Evolutionary conservation across 2,888 invertebrate genomes (phyloP).

Genomic region (Thysanoteuthis rhombus): DNA sequence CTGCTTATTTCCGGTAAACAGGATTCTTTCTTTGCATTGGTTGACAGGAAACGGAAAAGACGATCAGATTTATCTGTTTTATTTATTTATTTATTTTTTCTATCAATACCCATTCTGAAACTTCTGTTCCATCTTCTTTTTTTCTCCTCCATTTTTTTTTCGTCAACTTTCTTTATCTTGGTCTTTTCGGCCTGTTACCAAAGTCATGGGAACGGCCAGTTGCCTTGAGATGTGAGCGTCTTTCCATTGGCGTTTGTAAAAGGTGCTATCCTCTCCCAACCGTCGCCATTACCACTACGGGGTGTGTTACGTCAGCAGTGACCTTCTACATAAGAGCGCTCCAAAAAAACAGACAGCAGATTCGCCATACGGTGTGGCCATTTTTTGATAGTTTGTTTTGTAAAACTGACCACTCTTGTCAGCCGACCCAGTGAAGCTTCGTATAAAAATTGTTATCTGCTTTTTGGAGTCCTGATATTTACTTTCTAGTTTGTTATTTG

Average conservation of each 20-base stretch:
- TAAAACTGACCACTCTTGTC: not conserved
- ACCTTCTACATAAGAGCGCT: not conserved
- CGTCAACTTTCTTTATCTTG: not conserved
- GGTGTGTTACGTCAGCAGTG: not conserved
- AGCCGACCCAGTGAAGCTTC: not conserved
- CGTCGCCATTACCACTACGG: not conserved
- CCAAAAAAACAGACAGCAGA: not conserved
- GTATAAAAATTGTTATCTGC: not conserved
- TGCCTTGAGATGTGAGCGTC: not conserved
- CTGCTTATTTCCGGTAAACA: not conserved
- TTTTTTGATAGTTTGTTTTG: not conserved
- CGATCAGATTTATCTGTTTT: not conserved
- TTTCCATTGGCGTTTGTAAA: not conserved
- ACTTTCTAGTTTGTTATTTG: not conserved
- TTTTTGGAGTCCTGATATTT: not conserved
- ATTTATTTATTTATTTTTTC: not conserved
- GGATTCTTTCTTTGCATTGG: not conserved
- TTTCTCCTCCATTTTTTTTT: not conserved
- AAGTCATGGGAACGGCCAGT: conserved; percentile 12
- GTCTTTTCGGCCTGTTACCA: not conserved
- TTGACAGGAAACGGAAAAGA: not conserved
- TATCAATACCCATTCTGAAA: not conserved
- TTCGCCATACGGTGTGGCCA: not conserved
- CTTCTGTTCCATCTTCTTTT: not conserved
- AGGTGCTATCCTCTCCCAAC: not conserved